Evolutionary conservation across 2,797 vertebrate genomes (phyloP), one percentile per base, ranked within the genome.

Genomic region (Clarias platycephalus): DNA sequence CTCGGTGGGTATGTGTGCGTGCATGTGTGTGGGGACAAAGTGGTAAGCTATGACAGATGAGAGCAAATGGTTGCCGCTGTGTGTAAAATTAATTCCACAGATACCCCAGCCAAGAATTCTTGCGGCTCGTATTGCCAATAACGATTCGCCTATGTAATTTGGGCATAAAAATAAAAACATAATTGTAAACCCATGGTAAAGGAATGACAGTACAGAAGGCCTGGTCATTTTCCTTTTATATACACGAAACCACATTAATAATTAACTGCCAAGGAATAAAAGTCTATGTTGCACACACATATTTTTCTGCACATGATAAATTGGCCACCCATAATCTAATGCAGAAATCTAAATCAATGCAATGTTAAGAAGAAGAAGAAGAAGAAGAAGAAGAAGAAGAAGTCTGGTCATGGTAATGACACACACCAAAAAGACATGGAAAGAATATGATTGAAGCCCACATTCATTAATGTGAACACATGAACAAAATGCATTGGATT

Each of bases 41-140:
- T 82, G 64, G 78, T 60, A 75, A 89, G 44, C 76, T 72, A 78
- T 87, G 87, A 89, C 82, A 58, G 71, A 88, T 78, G 80, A 84
- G 67, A 82, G 83, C 81, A 86, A 89, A 90, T 86, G 82, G 86
- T 88, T 87, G 84, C 68, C 26, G n/a, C 85, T 64, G 75, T 4
- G 44, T 86, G 86, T 86, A 82, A 89, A 90, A 90, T 91, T 89
- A 89, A 90, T 89, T 89, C 83, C 83, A 67, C 81, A 16, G 77
- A 81, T 81, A 64, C 66, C 80, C 64, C n/a, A 60, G 78, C 86
- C 87, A 81, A 81, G 83, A 88, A 86, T 87, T 83, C 81, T 78
- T 84, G 86, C 70, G 86, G 83, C 67, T 87, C 87, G 71, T 82
- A 53, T 60, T 66, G 76, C 72, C 77, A 86, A 88, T 83, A 88